Evolutionary conservation across 1,140 invertebrate species (phyloP), one percentile per base, ranked within the genome.

Genomic region (Drosophila eugracilis): DNA sequence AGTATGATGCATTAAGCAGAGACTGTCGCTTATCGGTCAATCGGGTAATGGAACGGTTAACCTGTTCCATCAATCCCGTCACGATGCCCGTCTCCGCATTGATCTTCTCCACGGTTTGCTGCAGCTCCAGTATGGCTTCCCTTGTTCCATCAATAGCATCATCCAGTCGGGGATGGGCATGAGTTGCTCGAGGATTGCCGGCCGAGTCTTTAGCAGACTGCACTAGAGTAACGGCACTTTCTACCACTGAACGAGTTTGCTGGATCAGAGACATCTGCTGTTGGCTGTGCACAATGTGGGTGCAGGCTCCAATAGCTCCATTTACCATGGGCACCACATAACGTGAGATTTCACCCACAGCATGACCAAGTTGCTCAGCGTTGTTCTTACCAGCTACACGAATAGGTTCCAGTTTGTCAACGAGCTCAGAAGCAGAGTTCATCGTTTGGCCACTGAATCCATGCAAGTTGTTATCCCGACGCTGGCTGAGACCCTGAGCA

Each of bases 221-320:
- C 39, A 99, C 93, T 32, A 99, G 92, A 85, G 98, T 97, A 7
- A 97, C 92, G 7, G 96, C 94, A 9, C 97, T 96, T 92, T 99
- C 98, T 0, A 96, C 94, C 12, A 99, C 97, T 0, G 98, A 99
- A 91, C 99, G 98, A 0, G 97, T 95, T 91, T 99, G 97, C 90
- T 99, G 97, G 14, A 99, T 92, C 15, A 99, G 92, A 19, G 95
- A 94, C 91, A 96, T 96, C 92, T 99, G 98, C 90, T 97, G 96
- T 88, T 96, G 96, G 0, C 97, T 96, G 91, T 98, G 97, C 5
- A 96, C 94, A 91, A 97, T 96, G 78, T 97, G 96, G 0, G 97
- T 98, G 1, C 97, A 96, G n/a, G 95, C 95, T 5, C 97, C 97
- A 58, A 98, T 95, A 1, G 96, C 95, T 22, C 95, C 95, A 5